These are phyloP conservation scores for Arrhopalites spinosus DNA, from an alignment of 2,888 invertebrate species.

Conservation along the genomic window DNA sequence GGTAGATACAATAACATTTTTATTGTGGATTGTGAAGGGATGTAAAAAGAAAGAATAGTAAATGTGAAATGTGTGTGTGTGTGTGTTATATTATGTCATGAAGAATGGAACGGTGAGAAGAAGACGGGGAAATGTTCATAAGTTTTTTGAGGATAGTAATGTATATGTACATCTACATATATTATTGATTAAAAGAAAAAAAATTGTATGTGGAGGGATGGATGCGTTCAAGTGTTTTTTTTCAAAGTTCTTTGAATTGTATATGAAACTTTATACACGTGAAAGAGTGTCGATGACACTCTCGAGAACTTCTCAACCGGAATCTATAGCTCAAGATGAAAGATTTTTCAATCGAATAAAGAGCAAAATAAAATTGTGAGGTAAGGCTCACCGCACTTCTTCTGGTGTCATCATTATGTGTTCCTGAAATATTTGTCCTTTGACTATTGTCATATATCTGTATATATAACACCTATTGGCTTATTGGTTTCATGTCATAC, in stretches of 20 bases:
- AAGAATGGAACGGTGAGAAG: background rate
- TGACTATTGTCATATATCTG: too few species aligned
- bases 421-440: background rate
- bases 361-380: conserved; percentile 21
- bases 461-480: too few species aligned
- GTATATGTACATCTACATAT: too few species aligned
- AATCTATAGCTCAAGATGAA: conserved; percentile 20
- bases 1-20: background rate
- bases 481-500: too few species aligned
- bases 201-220: background rate
- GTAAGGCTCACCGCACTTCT: conserved; percentile 11
- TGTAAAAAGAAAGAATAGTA: background rate
- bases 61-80: background rate
- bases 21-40: background rate
- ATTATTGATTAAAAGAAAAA: background rate
- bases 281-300: conserved; percentile 36
- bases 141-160: background rate
- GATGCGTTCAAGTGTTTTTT: background rate
- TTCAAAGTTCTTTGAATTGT: background rate
- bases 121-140: background rate
- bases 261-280: conserved; percentile 2
- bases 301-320: conserved; percentile 31
- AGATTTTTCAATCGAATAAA: conserved; percentile 14
- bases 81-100: background rate
- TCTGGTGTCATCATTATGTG: background rate